A percentile compares a stretch with the other conserved stretches of the same genome.
phyloP scores from a whole-genome alignment of 2,888 invertebrate species.

The Syritta pipiens region DNA sequence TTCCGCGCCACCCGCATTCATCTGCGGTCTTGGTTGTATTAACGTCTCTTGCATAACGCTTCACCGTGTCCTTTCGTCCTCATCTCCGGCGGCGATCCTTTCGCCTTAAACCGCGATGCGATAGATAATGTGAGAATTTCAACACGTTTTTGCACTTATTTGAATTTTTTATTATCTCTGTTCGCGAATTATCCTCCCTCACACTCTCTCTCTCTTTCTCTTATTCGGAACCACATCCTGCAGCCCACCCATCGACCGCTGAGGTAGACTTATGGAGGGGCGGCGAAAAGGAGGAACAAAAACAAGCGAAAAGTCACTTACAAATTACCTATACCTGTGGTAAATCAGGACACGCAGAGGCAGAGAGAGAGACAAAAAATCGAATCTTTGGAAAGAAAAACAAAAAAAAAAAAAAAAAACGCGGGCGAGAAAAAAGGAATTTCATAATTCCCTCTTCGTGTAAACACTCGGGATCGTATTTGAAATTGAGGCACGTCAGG shows the following conservation, averaged over 20 bases:
- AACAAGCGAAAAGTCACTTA: conserved; percentile 12
- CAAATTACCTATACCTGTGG: conserved; percentile 24
- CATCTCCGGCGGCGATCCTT: conserved; percentile 32
- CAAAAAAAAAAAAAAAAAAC: too few relatives aligned
- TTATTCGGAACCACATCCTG: too few relatives aligned
- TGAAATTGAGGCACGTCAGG: conserved; percentile 29
- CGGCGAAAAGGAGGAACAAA: neutral
- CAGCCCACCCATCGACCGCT: neutral
- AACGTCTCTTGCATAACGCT: neutral
- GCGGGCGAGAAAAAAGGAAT: too few relatives aligned
- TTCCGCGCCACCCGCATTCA: neutral
- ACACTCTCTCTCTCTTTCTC: neutral
- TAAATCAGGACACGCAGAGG: conserved; percentile 1
- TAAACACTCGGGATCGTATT: conserved; percentile 10
- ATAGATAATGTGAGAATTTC: conserved; percentile 49
- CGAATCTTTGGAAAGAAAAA: conserved; percentile 10
- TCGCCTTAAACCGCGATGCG: neutral
- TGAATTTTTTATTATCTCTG: conserved; percentile 40
- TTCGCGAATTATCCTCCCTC: conserved; percentile 24
- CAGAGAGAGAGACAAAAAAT: conserved; percentile 7
- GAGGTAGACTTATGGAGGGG: conserved; percentile 14
- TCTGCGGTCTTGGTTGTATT: conserved; percentile 10
- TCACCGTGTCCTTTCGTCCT: neutral
- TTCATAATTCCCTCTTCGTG: conserved; percentile 38
- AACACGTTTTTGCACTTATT: conserved; percentile 63